Evolutionary conservation across 1,140 invertebrate species (phyloP).

Genomic region (Brachionus plicatilis): DNA sequence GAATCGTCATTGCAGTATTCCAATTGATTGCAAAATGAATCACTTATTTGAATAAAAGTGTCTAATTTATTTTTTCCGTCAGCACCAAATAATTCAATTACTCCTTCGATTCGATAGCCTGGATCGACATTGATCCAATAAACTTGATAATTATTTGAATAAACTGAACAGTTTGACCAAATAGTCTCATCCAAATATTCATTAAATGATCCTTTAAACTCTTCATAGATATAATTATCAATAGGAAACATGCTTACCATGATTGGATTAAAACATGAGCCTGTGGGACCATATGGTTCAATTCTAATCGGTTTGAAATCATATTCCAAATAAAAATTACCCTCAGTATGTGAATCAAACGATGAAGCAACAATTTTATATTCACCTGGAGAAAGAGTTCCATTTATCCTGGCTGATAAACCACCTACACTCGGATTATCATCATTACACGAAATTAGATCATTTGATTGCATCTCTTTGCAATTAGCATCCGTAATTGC

Average conservation of each 20-base stretch:
- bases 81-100: background rate
- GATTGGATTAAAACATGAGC: background rate
- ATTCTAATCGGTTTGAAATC: background rate
- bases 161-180: background rate
- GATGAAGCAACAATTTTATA: background rate
- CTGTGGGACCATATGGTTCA: background rate
- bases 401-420: background rate
- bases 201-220: background rate
- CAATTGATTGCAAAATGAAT: background rate
- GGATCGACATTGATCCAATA: background rate
- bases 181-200: background rate
- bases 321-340: background rate
- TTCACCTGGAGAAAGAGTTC: background rate
- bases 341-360: background rate
- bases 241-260: background rate
- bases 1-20: background rate
- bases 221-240: background rate
- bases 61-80: background rate
- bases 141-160: background rate
- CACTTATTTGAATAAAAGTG: constrained; percentile 4
- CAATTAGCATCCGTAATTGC: background rate
- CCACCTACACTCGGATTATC: background rate
- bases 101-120: background rate
- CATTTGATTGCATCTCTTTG: background rate
- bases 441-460: background rate